These are phyloP conservation scores for Porites lutea DNA, from an alignment of 64 coral and sea anemone genomes.

Conservation along the genomic window DNA sequence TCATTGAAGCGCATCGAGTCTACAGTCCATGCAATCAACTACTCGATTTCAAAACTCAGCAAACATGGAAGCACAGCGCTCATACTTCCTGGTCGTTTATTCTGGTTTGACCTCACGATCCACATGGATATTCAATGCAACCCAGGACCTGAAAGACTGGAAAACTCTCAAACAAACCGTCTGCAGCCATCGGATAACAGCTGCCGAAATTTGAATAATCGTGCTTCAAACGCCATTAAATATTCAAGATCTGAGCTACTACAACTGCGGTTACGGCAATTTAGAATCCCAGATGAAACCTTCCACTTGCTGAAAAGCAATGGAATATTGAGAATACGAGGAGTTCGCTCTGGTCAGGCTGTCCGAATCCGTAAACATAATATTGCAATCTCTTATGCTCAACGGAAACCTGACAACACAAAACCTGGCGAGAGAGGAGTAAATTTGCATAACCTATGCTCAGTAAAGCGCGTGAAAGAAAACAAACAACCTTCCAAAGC, in stretches of 20 bases:
- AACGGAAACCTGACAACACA: conserved; percentile 7
- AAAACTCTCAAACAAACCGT: conserved; percentile 18
- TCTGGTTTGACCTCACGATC: conserved; percentile 27
- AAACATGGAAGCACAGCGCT: conserved; percentile 8
- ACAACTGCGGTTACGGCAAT: background rate
- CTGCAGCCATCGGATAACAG: conserved; percentile 12
- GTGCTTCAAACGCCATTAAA: background rate
- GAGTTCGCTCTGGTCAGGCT: background rate
- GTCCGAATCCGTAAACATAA: conserved; percentile 6
- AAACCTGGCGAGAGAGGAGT: background rate
- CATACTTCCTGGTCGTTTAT: conserved; percentile 6
- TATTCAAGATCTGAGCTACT: conserved; percentile 13
- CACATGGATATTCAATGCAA: conserved; percentile 53
- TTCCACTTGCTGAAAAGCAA: conserved; percentile 7
- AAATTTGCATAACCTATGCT: conserved; percentile 7
- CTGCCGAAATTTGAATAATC: conserved; percentile 49
- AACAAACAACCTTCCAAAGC: background rate
- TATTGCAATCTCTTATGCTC: conserved; percentile 10
- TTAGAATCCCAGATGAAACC: background rate
- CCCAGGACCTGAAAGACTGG: conserved; percentile 22
- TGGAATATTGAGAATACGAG: conserved; percentile 5
- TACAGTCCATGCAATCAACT: conserved; percentile 12
- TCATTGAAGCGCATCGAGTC: background rate
- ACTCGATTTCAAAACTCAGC: conserved; percentile 1
- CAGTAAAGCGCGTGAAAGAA: background rate